A percentile compares a stretch with the other conserved stretches of the same genome.
Conservation (phyloP, 2,113 vertebrate species). For the Diglossa brunneiventris region DNA sequence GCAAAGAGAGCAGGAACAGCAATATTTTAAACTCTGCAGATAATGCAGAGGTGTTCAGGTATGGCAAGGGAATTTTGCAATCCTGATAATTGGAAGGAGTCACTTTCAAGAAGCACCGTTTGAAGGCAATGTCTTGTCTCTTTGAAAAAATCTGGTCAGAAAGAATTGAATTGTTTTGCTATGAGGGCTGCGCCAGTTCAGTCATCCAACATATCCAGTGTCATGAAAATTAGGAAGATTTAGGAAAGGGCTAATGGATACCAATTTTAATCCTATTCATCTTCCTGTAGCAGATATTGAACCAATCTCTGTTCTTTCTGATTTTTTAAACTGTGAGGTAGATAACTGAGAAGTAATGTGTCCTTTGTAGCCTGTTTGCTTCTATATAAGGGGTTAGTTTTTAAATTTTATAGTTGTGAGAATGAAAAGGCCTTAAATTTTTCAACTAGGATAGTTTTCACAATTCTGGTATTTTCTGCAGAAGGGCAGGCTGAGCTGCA, state of each 20-base stretch:
- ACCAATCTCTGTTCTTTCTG: neutral
- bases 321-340: neutral
- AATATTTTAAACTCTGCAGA: neutral
- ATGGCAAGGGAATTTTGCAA: neutral
- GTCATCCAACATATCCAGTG: neutral
- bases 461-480: neutral
- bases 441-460: neutral
- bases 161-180: neutral
- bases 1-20: neutral
- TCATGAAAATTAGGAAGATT: neutral
- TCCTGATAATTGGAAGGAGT: neutral
- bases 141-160: neutral
- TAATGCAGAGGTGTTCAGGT: neutral
- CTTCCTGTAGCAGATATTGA: neutral
- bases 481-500: neutral
- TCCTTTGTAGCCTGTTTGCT: neutral
- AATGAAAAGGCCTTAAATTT: slow-evolving; percentile 40
- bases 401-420: slow-evolving; percentile 12
- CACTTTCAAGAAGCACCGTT: neutral
- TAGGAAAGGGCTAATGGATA: slow-evolving; percentile 45
- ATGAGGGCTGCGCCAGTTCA: neutral
- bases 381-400: neutral
- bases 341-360: neutral
- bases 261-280: neutral
- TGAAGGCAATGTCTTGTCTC: neutral